Evolutionary conservation across 2,888 invertebrate genomes (phyloP).

Genomic region (Ellobium chinense): DNA sequence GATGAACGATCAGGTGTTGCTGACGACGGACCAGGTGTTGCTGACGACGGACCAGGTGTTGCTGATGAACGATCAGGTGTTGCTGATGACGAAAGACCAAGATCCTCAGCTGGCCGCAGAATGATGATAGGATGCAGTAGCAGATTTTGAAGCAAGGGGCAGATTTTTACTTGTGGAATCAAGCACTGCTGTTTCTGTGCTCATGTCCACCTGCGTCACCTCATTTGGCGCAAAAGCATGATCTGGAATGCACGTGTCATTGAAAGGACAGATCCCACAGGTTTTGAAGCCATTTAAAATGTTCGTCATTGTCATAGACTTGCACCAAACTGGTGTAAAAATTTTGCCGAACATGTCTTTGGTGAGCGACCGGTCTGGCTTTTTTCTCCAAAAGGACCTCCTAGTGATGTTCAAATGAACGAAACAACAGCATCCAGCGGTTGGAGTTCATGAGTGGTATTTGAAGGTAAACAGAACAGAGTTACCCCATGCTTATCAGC

Average conservation of each 20-base stretch:
- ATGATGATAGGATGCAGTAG: too few relatives aligned
- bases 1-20: not conserved
- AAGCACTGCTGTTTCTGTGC: too few relatives aligned
- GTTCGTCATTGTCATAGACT: conserved; percentile 16
- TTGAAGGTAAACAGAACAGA: not conserved
- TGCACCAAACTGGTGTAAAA: not conserved
- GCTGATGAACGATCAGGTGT: not conserved
- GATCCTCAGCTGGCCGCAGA: too few relatives aligned
- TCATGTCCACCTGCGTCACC: conserved; percentile 10
- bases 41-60: not conserved
- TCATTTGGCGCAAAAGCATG: conserved; percentile 14
- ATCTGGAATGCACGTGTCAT: not conserved
- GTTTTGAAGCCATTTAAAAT: not conserved
- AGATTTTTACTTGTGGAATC: too few relatives aligned
- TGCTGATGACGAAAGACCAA: not conserved
- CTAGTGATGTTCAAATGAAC: conserved; percentile 9
- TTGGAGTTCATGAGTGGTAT: conserved; percentile 7
- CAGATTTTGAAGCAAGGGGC: too few relatives aligned
- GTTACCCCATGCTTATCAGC: not conserved
- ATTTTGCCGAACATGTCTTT: conserved; percentile 7
- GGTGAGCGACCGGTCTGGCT: not conserved
- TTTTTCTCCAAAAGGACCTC: conserved; percentile 18
- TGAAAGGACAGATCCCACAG: conserved; percentile 2
- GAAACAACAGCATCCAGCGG: conserved; percentile 6
- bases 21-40: not conserved